A percentile compares a stretch with the other conserved stretches of the same genome.
Evolutionary conservation across 1,140 invertebrate genomes (phyloP).

Genomic region (Radopholus similis): DNA sequence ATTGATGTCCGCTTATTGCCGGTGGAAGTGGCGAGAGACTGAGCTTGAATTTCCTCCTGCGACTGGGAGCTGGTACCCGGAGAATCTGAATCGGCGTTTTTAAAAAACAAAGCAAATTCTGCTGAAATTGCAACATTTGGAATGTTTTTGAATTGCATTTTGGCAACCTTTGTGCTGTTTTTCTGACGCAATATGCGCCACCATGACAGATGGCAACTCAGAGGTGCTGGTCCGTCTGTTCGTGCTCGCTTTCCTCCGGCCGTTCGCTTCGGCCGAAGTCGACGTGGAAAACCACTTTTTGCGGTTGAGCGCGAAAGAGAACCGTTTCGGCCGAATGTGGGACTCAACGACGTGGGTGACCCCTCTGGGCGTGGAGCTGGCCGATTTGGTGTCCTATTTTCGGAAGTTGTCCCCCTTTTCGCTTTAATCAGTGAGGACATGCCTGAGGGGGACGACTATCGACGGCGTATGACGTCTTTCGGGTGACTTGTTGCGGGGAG

Average conservation of each 20-base stretch:
- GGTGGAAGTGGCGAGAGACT: neutral
- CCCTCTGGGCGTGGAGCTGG: neutral
- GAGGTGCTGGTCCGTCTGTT: slow-evolving; percentile 1
- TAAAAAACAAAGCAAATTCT: no score
- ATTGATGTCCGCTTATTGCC: slow-evolving; percentile 17
- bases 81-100: neutral
- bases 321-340: neutral
- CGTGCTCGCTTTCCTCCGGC: neutral
- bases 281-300: slow-evolving; percentile 18
- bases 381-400: neutral
- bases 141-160: slow-evolving; percentile 5
- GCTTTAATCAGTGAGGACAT: neutral
- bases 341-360: neutral
- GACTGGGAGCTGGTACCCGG: neutral
- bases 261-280: neutral
- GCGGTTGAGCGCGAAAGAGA: slow-evolving; percentile 13
- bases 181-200: neutral
- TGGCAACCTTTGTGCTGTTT: neutral
- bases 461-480: slow-evolving; percentile 4
- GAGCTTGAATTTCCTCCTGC: neutral
- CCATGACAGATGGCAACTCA: neutral
- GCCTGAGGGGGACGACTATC: neutral
- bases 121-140: neutral
- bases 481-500: slow-evolving; percentile 1
- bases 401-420: neutral